phyloP scores from a whole-genome alignment of 2,113 vertebrate species.

The Megaceryle torquata region DNA sequence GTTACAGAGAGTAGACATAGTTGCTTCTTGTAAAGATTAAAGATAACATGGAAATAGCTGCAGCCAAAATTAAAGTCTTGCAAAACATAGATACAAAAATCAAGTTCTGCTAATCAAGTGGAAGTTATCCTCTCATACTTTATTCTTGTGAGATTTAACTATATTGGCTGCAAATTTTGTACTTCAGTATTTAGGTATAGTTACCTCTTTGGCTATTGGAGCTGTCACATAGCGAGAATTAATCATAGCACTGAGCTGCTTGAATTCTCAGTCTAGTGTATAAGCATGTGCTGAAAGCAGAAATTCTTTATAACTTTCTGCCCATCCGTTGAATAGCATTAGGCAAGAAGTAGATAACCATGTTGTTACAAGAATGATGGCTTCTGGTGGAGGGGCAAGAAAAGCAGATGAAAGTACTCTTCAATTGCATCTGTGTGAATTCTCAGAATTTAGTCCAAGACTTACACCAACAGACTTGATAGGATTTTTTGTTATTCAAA shows the following conservation, averaged over 20 bases:
- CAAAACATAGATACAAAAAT: not conserved
- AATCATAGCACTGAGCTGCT: not conserved
- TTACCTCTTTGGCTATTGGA: not conserved
- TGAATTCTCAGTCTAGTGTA: not conserved
- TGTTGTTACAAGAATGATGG: not conserved
- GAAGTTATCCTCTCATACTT: not conserved
- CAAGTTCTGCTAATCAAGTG: not conserved
- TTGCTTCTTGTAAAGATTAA: not conserved
- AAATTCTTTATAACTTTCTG: not conserved
- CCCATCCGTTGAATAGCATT: not conserved
- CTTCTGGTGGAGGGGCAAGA: not conserved
- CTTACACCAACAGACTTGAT: not conserved
- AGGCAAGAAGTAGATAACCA: not conserved
- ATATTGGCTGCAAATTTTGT: not conserved
- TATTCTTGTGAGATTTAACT: not conserved
- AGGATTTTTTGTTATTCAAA: not conserved
- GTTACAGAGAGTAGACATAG: not conserved
- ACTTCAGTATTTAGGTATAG: not conserved
- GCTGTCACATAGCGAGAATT: not conserved
- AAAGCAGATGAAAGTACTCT: not conserved
- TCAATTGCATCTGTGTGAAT: not conserved
- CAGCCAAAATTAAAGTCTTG: not conserved
- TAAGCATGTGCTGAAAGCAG: not conserved
- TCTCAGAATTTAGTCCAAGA: not conserved
- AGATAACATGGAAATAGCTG: not conserved